Evolutionary conservation across 2,113 vertebrate species (phyloP), one percentile per base, ranked within the genome.

Genomic region (Mormyrus iriodes): DNA sequence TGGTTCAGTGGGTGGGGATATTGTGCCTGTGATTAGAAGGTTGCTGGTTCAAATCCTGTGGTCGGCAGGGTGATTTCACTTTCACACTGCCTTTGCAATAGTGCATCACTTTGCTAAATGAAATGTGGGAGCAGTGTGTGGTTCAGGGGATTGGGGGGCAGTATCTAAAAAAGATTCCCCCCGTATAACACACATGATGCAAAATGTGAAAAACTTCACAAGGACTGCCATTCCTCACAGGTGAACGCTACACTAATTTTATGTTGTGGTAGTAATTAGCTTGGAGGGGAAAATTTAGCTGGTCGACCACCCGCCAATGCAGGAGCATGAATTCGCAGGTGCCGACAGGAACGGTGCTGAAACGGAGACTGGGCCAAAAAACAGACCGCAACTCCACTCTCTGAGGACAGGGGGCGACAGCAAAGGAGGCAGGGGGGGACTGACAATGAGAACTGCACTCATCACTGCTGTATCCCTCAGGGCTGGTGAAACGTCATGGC

Each of bases 81-180:
- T 10, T 69, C 27, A 69, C 27, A 9, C 61, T 69, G 61, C n/a
- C 61, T 27, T 69, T 13, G 10, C 61, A 69, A 69, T 31, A 31
- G n/a, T 31, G 61, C 61, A 13, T 69, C n/a, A 31, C n/a, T 13
- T 69, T 13, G 61, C 27, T 65, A 65, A 65, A 65, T 65, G n/a
- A 65, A 42, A 44, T 51, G 35, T 4, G 88, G 52, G 55, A 55
- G 19, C 21, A 69, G 86, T 84, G 52, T 89, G 89, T 35, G 46
- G 89, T 87, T 83, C 13, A 3, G 69, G 88, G 79, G 85, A 90
- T 51, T 89, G 49, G 17, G 84, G 88, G 88, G 53, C 48, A 88
- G 82, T 27, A 87, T 58, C 58, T 85, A 88, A 84, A 89, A 52
- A 90, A 90, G 89, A 90, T 92, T 87, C 89, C 92, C 12, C 9